Base-by-base conservation (phyloP, 2,888 invertebrate genomes). In the Noctua fimbriata region DNA sequence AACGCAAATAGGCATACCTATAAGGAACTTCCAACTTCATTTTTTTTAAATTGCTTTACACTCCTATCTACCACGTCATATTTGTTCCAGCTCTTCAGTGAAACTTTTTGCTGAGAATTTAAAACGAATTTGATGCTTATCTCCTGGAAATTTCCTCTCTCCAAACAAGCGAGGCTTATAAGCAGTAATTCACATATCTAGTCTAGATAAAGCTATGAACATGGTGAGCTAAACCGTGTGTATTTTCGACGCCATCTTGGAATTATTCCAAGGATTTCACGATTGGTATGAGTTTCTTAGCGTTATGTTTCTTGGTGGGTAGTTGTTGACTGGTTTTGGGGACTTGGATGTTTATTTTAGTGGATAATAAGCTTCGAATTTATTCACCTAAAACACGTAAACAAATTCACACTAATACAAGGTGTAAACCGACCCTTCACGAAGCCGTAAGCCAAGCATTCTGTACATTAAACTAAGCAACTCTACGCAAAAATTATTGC, bases 181-280 rank as follows among this genome's bases (percentile, higher is more conserved):
- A 41, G 52, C 63, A 76, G 44, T 78, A 78, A 71, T 67, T 82
- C 82, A 82, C 75, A 52, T 78, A 85, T 67, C 78, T 75, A 28
- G 32, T 36, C 55, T 28, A 67, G 70, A 78, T 67, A 73, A 78
- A 76, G 58, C 49, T 71, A 24, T 67, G 32, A 81, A 81, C 70
- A 81, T 73, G 44, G 28, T 21, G 14, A 73, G 81, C 85, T 85
- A 85, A 44, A 44, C 63, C 6, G 18, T 24, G 75, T 67, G 65
- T 81, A 72, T 85, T 71, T 71, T 63, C 67, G 32, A 65, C 41
- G 49, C 63, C 58, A 76, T 85, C 24, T 83, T 85, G 84, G 86
- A 85, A 49, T 60, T 78, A 74, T 76, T 85, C 83, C 86, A 86
- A 86, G 41, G 47, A 65, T 4, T 76, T 73, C 5, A 58, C 49